These are phyloP conservation scores for Labrus mixtus DNA, from an alignment of 2,113 vertebrate species.

Conservation along the genomic window DNA sequence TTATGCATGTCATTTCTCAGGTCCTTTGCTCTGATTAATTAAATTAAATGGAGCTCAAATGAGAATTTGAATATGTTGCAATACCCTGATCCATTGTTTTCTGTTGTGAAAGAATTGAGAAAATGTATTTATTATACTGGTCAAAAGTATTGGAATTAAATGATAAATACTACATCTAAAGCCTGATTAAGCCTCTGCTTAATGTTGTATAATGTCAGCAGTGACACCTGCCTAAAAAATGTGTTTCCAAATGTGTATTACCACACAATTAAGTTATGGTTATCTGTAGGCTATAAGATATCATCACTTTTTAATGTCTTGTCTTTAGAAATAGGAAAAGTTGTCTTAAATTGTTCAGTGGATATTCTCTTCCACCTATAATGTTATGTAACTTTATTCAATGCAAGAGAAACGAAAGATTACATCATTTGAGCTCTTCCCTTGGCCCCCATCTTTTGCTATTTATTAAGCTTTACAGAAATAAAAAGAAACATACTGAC, in stretches of 20 bases:
- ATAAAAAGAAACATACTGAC: not conserved
- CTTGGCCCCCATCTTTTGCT: not conserved
- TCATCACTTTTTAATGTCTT: too few species aligned
- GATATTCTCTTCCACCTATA: too few species aligned
- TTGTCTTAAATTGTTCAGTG: too few species aligned
- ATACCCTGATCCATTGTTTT: constrained; percentile 15
- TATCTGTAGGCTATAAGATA: too few species aligned
- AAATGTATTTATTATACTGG: not conserved
- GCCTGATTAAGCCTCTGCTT: not conserved
- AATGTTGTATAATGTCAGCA: too few species aligned
- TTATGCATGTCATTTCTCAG: constrained; percentile 36
- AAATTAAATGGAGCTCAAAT: constrained; percentile 36
- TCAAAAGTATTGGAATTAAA: not conserved
- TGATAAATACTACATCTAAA: not conserved
- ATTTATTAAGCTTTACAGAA: not conserved
- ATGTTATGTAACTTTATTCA: too few species aligned
- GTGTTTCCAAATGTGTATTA: too few species aligned
- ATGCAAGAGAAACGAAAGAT: too few species aligned
- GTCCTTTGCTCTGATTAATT: constrained; percentile 47
- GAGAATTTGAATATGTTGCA: constrained; percentile 23
- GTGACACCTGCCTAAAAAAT: too few species aligned
- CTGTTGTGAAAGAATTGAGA: not conserved
- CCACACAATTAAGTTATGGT: too few species aligned
- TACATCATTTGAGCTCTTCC: not conserved
- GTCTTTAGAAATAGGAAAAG: too few species aligned